Evolutionary conservation across 2,113 vertebrate species (phyloP).

Genomic region (Tachysurus fulvidraco): DNA sequence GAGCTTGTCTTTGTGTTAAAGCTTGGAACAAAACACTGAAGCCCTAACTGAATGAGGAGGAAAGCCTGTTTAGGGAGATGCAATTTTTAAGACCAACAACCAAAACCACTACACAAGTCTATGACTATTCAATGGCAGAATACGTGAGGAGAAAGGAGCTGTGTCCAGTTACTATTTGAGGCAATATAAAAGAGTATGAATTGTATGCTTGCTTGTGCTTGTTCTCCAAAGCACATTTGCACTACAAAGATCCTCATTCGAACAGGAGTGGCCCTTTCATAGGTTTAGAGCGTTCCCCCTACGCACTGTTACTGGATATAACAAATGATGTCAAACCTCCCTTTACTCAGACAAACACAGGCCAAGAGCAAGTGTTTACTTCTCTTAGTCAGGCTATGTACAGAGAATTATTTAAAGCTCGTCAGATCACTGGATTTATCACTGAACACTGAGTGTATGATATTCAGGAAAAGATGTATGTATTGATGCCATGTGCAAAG

Average conservation of each 20-base stretch:
- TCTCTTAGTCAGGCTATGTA: not conserved
- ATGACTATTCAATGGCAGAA: not conserved
- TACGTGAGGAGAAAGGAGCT: not conserved
- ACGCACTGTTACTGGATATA: not conserved
- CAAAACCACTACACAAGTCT: constrained; percentile 10
- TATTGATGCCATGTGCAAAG: constrained; percentile 45
- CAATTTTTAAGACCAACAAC: constrained; percentile 6
- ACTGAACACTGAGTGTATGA: constrained; percentile 42
- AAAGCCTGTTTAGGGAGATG: not conserved
- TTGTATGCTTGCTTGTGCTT: not conserved
- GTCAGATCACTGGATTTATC: constrained; percentile 57
- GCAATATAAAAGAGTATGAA: constrained; percentile 4
- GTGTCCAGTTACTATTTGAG: not conserved
- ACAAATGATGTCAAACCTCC: constrained; percentile 26
- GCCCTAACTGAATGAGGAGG: not conserved
- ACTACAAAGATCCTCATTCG: constrained; percentile 53
- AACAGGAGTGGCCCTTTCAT: constrained; percentile 11
- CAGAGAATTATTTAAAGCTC: constrained; percentile 27
- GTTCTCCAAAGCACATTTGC: constrained; percentile 58
- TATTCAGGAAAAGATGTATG: constrained; percentile 49
- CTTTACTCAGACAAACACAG: constrained; percentile 14
- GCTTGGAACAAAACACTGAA: not conserved
- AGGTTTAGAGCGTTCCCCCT: not conserved
- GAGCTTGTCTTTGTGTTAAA: not conserved
- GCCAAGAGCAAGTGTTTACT: constrained; percentile 11